Percentiles rank a stretch among this genome's conserved stretches.
Conservation (phyloP, 2,113 vertebrate genomes). For the Siniperca knerii region DNA sequence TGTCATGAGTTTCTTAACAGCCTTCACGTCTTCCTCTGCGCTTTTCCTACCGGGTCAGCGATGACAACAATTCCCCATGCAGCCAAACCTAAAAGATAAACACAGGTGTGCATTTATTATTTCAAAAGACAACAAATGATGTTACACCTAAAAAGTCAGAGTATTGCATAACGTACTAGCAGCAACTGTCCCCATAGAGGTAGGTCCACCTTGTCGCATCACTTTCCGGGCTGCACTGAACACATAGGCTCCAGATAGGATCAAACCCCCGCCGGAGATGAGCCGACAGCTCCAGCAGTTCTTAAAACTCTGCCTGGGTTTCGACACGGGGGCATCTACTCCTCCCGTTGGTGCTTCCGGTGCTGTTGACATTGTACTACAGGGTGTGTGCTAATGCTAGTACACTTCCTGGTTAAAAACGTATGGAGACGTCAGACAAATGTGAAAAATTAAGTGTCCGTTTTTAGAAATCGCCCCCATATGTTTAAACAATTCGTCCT, state of each 20-base stretch:
- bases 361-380: slow-evolving; percentile 65
- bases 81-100: slow-evolving; percentile 71
- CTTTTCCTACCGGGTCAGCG: slow-evolving; percentile 77
- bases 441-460: accelerated
- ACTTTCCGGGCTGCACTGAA: slow-evolving; percentile 50
- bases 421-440: not conserved
- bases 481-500: not conserved
- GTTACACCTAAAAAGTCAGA: not conserved
- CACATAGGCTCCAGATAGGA: slow-evolving; percentile 67
- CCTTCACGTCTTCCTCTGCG: slow-evolving; percentile 51
- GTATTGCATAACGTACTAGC: slow-evolving; percentile 61
- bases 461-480: not conserved
- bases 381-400: slow-evolving; percentile 14
- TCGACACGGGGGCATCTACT: not conserved
- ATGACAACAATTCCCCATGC: slow-evolving; percentile 77
- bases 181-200: slow-evolving; percentile 68
- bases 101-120: not conserved
- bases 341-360: slow-evolving; percentile 9
- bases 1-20: not conserved
- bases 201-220: slow-evolving; percentile 20
- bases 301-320: slow-evolving; percentile 21
- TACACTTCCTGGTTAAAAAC: not conserved
- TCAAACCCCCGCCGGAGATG: slow-evolving; percentile 73
- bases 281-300: slow-evolving; percentile 81
- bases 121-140: too few relatives aligned